Evolutionary conservation across 92 coral and sea anemone species (phyloP).

Genomic region (Muricea muricata): DNA sequence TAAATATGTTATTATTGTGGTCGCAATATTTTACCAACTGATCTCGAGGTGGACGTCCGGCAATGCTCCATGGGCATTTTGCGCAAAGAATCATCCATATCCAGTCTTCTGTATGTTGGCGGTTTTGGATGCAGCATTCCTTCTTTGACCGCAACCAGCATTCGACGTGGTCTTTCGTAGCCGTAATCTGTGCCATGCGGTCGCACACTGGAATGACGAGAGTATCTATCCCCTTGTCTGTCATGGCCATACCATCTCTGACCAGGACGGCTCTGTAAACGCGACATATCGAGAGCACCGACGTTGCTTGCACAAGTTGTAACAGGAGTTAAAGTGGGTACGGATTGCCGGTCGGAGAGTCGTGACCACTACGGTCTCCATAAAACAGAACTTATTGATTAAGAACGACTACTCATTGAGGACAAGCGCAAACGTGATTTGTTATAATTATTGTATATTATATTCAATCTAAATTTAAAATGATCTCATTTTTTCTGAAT

Average conservation of each 20-base stretch:
- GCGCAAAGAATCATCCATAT: slow-evolving; percentile 79
- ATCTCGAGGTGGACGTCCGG: slow-evolving; percentile 93
- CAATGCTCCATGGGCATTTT: slow-evolving; percentile 96
- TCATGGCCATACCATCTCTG: slow-evolving; percentile 81
- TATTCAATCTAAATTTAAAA: not conserved
- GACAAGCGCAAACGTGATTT: not conserved
- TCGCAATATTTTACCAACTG: slow-evolving; percentile 75
- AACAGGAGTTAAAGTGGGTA: not conserved
- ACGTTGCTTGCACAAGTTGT: not conserved
- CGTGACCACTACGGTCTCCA: not conserved
- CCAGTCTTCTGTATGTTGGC: slow-evolving; percentile 87
- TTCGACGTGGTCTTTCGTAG: slow-evolving; percentile 83
- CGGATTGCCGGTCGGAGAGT: not conserved
- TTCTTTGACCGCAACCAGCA: slow-evolving; percentile 95
- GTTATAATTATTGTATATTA: not conserved
- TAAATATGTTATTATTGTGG: not conserved
- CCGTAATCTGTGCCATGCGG: slow-evolving; percentile 97
- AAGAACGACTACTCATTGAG: not conserved
- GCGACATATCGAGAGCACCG: slow-evolving; percentile 68
- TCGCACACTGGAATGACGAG: slow-evolving; percentile 72
- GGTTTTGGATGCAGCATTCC: slow-evolving; percentile 96
- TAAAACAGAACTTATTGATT: too few species aligned
- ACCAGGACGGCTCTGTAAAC: slow-evolving; percentile 76
- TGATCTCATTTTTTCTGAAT: not conserved
- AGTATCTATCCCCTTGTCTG: slow-evolving; percentile 88